Base-by-base conservation (phyloP, 2,113 vertebrate species). In the Dascyllus trimaculatus region DNA sequence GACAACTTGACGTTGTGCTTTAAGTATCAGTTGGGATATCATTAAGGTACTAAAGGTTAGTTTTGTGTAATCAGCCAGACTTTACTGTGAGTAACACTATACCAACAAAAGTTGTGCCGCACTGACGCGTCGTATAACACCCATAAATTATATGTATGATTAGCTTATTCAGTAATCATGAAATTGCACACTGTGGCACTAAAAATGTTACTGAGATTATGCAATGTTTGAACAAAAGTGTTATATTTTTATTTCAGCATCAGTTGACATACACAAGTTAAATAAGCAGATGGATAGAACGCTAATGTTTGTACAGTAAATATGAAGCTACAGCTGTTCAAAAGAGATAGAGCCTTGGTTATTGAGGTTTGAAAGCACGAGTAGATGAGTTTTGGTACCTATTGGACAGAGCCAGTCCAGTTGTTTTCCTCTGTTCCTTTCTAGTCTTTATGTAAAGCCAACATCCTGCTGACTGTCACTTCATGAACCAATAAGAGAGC, bases 1-100 rank as follows among this genome's bases (percentile, higher is more conserved):
- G 29, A 52, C 19, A 58, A 32, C 9, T 67, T 57, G 10, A 22
- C 46, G 71, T 63, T 46, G 11, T 56, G 21, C 29, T 75, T 38
- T 4, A 46, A 17, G 40, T 61, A n/a, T 67, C 29, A 14, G 32
- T 25, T 14, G 17, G 22, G 9, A 40, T 40, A 24, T 9, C 24
- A 76, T 32, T 43, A n/a, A 19, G 22, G 32, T 35, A 35, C 15
- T 24, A 49, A 26, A 67, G 6, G 7, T 59, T 38, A 38, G 13
- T 59, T 74, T 65, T 60, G 40, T 26, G n/a, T 66, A 61, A 21
- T n/a, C 48, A n/a, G 15, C 32, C 17, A 22, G 1, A 51, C 19
- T 53, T 25, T 11, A 46, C 4, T 46, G 45, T 46, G 15, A 18
- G 15, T 18, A 46, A 17, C 4, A 18, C 45, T 46, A 35, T 46